Evolutionary conservation across 2,113 vertebrate species (phyloP).

Genomic region (Elachura formosa): DNA sequence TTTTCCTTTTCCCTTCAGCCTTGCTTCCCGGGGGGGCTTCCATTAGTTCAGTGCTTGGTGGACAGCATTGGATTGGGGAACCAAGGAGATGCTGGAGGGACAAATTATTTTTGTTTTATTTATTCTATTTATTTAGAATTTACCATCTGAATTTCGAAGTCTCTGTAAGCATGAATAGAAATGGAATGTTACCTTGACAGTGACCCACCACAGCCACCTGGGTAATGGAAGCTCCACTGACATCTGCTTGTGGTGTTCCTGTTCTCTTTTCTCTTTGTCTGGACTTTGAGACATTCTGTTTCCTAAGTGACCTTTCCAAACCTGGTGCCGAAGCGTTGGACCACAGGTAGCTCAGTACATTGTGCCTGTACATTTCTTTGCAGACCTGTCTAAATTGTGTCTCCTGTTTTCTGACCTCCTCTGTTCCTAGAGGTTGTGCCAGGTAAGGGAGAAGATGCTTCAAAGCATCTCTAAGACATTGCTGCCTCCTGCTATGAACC

Average conservation of each 20-base stretch:
- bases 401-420: neutral
- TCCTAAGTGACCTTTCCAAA: slow-evolving; percentile 52
- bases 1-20: no score
- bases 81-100: neutral
- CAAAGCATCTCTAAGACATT: neutral
- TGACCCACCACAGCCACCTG: neutral
- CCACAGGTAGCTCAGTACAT: neutral
- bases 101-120: neutral
- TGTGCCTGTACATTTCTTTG: neutral
- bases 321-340: slow-evolving; percentile 41
- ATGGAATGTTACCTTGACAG: neutral
- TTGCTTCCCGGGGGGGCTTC: slow-evolving; percentile 60
- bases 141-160: neutral
- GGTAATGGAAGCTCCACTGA: slow-evolving; percentile 66
- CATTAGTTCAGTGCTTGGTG: slow-evolving; percentile 19
- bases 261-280: slow-evolving; percentile 26
- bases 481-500: neutral
- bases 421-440: neutral
- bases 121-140: neutral
- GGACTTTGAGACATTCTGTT: slow-evolving; percentile 14
- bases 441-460: neutral
- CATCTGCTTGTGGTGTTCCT: slow-evolving; percentile 45
- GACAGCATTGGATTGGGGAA: neutral
- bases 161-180: neutral
- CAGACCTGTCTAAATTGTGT: neutral